Evolutionary conservation across 2,797 vertebrate species (phyloP).

Genomic region (Glyptemys insculpta): DNA sequence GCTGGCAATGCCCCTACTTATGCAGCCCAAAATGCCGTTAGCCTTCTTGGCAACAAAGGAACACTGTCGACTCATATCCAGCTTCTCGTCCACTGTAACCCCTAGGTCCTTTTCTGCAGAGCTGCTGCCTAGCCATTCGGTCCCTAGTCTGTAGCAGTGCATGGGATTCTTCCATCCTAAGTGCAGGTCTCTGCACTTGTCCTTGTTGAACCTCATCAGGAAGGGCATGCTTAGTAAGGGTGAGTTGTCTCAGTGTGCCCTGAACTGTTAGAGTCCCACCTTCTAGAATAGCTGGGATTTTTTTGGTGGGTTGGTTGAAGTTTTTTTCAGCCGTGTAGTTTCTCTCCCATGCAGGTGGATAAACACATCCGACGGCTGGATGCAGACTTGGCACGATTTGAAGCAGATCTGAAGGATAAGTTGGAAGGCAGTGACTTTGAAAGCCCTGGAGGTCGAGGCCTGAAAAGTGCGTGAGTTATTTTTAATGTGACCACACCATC

Average conservation of each 20-base stretch:
- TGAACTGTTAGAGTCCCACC: fast-evolving
- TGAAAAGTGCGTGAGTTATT: conserved; percentile 86
- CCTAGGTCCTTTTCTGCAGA: no score
- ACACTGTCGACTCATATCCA: no score
- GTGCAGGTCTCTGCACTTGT: no score
- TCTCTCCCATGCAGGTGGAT: conserved; percentile 87
- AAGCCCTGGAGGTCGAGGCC: conserved; percentile 83
- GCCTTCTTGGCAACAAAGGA: no score
- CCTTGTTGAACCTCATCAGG: no score
- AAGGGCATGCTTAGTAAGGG: not conserved
- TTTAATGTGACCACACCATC: fast-evolving
- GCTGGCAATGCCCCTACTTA: no score
- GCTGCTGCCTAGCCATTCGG: no score
- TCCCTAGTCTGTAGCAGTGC: no score
- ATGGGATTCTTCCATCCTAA: no score
- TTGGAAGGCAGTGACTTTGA: conserved; percentile 94
- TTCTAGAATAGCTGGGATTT: fast-evolving
- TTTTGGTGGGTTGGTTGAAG: not conserved
- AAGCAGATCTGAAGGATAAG: conserved; percentile 98
- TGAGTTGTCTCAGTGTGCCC: not conserved
- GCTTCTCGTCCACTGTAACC: no score
- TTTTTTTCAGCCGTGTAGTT: not conserved
- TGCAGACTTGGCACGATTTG: conserved; percentile 95
- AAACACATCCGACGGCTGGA: conserved; percentile 97
- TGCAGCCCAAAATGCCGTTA: no score